Evolutionary conservation across 2,797 vertebrate species (phyloP), one percentile per base, ranked within the genome.

Genomic region (Onychomys arenicola): DNA sequence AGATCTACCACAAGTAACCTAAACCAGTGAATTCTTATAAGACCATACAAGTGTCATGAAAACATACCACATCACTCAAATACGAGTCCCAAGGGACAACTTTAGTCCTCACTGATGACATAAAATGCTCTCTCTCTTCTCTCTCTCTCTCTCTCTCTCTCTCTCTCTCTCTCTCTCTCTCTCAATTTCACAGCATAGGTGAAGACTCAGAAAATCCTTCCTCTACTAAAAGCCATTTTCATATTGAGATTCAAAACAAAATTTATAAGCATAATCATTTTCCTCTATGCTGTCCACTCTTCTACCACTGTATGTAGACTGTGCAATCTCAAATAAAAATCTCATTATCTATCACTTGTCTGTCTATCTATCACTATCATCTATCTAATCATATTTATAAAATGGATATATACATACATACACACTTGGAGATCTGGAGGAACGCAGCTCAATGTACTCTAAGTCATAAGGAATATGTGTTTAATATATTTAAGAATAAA

Each of bases 211-310:
- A 93, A 95, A 94, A 90, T 0, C 40, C 40, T 84, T 93, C 55
- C 13, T 34, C 5, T 80, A 65, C 76, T 90, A 76, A 97, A 34
- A 96, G 25, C 6, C 86, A 14, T 67, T 95, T 85, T 95, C 37
- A 71, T 59, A n/a, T 23, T 73, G 2, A 67, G 5, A 8, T 14
- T 77, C 75, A 75, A 67, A 80, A 76, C 2, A 96, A 93, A 97
- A 82, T 2, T 92, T 19, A 95, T 85, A 71, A 49, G 57, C 25
- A 94, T 32, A 94, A 43, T 3, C 63, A 29, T 71, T 91, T 76
- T 81, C 40, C 82, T 80, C 55, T 49, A 16, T 65, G 23, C 1
- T 67, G 63, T 16, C n/a, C 21, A 49, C 5, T 75, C 10, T 88
- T 69, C 23, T 19, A 83, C 3, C 17, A n/a, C 0, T 65, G 34